Evolutionary conservation across 2,113 vertebrate genomes (phyloP), one percentile per base, ranked within the genome.

Genomic region (Mesembrinibis cayennensis): DNA sequence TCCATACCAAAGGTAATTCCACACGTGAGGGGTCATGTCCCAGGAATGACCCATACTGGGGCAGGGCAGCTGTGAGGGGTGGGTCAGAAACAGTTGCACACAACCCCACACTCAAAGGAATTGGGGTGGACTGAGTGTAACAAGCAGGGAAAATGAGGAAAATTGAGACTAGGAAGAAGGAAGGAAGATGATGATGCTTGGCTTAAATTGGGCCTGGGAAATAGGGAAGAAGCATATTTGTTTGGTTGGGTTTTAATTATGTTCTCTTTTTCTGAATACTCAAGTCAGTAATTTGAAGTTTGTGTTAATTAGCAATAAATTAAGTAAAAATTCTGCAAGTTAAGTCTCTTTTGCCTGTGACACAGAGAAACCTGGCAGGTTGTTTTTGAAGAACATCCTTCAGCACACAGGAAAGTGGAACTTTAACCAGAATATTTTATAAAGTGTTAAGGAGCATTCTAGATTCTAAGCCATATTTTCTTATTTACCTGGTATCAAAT

Each of bases 401-500:
- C 47, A 25, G 30, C 27, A 16, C 56, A 79, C 85, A 83, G 34
- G 10, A 87, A 15, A 89, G n/a, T 13, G 76, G 27, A 91, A 82
- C 27, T 85, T 65, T 10, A n/a, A 67, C 25, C 71, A 61, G 21
- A 63, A 65, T 56, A 38, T 58, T 67, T 79, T 59, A 50, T 47
- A 27, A 86, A 77, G 69, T 16, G 8, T 90, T 83, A 77, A 92
- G 38, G 26, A 81, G 18, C 13, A 21, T 91, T 96, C 65, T 81
- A 87, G 90, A 87, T 63, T 78, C 42, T 67, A 87, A 90, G 42
- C 59, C 23, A 7, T 42, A 50, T 95, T 95, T 92, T 89, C 86
- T 81, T 87, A 76, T 38, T 44, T 96, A 99, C 98, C 98, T 98
- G 45, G 97, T 98, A 90, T 98, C 98, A 97, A 99, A 99, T 71